phyloP scores from a whole-genome alignment of 2,888 invertebrate genomes.

The Cheilosia grossa region DNA sequence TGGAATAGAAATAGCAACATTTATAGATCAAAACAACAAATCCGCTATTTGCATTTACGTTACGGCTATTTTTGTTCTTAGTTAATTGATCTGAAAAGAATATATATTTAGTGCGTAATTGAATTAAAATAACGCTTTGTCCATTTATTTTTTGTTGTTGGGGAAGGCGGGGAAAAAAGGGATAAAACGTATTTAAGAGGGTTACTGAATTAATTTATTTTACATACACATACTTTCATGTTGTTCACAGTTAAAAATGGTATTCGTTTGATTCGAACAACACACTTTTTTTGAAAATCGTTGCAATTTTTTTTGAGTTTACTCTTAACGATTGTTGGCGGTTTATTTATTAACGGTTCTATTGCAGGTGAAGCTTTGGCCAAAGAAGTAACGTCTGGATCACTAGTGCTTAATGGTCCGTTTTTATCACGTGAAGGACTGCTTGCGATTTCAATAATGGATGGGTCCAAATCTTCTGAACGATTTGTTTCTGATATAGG shows the following conservation, averaged over 20 bases:
- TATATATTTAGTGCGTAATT: background rate
- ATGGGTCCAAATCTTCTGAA: background rate
- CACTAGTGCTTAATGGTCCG: background rate
- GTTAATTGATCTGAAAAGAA: background rate
- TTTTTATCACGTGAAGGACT: background rate
- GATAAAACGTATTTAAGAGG: conserved; percentile 50
- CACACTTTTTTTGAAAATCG: conserved; percentile 45
- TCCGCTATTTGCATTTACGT: background rate
- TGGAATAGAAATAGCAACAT: background rate
- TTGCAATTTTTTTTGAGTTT: conserved; percentile 1
- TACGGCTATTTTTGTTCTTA: background rate
- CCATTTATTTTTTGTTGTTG: conserved; percentile 12
- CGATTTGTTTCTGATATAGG: background rate
- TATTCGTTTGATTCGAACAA: conserved; percentile 64
- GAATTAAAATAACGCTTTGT: conserved; percentile 14
- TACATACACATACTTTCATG: conserved; percentile 63
- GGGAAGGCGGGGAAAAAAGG: background rate
- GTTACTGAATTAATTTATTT: conserved; percentile 47
- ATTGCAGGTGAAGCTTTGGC: background rate
- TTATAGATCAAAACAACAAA: background rate
- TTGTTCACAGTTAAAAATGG: conserved; percentile 39
- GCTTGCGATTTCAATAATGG: background rate
- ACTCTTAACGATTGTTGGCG: conserved; percentile 4
- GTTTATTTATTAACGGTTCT: conserved; percentile 2
- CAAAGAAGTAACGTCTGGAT: background rate